These are phyloP conservation scores for Drosophila heteroneura DNA, from an alignment of 2,888 invertebrate genomes.

Conservation along the genomic window DNA sequence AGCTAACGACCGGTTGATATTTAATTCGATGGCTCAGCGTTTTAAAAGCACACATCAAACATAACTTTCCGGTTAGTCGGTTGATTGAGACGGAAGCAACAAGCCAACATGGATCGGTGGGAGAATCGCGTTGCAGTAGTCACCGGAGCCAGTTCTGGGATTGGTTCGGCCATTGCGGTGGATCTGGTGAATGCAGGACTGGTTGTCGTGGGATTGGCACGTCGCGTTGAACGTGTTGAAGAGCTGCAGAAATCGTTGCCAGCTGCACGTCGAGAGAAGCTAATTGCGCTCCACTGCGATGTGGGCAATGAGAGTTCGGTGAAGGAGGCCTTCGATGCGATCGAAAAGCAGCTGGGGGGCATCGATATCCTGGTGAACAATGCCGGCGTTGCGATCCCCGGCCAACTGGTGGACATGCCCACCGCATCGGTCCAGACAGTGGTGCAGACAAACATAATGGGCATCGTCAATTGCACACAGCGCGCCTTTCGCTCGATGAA, in stretches of 20 bases:
- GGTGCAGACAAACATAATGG: conserved; percentile 86
- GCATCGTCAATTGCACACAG: conserved; percentile 85
- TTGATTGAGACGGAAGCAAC: neutral
- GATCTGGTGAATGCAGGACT: conserved; percentile 86
- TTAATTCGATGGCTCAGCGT: conserved; percentile 3
- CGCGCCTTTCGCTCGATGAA: conserved; percentile 86
- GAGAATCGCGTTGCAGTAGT: conserved; percentile 88
- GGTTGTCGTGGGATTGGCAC: conserved; percentile 87
- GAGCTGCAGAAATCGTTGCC: conserved; percentile 67
- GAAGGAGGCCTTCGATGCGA: conserved; percentile 86
- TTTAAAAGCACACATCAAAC: neutral
- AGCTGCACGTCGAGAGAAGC: conserved; percentile 61
- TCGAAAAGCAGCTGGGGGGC: conserved; percentile 86
- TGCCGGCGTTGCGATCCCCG: conserved; percentile 85
- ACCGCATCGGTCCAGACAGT: conserved; percentile 65
- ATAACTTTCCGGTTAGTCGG: neutral
- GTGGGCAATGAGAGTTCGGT: conserved; percentile 87
- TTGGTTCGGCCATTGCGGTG: conserved; percentile 86
- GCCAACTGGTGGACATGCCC: conserved; percentile 69
- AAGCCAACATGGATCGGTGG: conserved; percentile 87
- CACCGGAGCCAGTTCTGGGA: conserved; percentile 88
- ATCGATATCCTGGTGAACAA: conserved; percentile 88
- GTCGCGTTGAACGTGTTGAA: conserved; percentile 86
- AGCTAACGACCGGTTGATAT: neutral
- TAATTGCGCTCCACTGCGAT: conserved; percentile 85